Base-by-base conservation (phyloP, 2,113 vertebrate species). In the Sinocyclocheilus anshuiensis region DNA sequence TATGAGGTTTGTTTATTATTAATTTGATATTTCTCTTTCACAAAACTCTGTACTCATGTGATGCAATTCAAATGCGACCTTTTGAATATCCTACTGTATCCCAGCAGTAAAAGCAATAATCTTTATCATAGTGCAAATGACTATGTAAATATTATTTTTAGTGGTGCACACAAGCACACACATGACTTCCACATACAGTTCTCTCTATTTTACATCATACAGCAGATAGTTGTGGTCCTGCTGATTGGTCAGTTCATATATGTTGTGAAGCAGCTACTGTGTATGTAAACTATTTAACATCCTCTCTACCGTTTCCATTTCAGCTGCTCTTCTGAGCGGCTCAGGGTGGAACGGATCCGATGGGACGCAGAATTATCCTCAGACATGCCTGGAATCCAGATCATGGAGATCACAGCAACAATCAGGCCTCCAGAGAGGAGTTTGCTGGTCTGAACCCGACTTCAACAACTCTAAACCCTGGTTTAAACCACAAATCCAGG, bases 241-340 rank as follows among this genome's bases (percentile, higher is more conserved):
- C 71, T n/a, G 71, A n/a, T n/a, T n/a, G 36, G 20, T 74, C 71
- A 42, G 20, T 22, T 72, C 69, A 42, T 11, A 20, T 22, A 22
- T 72, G 8, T 42, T 36, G 18, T 72, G 65, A 69, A 69, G 29
- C 26, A 69, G 26, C 26, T 69, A 29, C 24, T 10, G 15, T 36
- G 29, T 15, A 29, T 71, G 33, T 36, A 36, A 36, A 9, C 18
- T 71, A 20, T 10, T 71, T 10, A 78, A 57, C 4, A 55, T 16
- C 12, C 48, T 77, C 48, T 77, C 39, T 7, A 22, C 1, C 4
- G 2, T 78, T 78, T 77, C n/a, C 15, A 77, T 18, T 33, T 53
- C 24, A 76, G 39, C 78, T n/a, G 69, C 29, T 9, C 39, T 48
- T 86, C 67, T 59, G 84, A 83, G 57, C 0, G 20, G 20, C 57